Base-by-base conservation (phyloP, 2,797 vertebrate genomes). In the Coranthus polyacanthus region DNA sequence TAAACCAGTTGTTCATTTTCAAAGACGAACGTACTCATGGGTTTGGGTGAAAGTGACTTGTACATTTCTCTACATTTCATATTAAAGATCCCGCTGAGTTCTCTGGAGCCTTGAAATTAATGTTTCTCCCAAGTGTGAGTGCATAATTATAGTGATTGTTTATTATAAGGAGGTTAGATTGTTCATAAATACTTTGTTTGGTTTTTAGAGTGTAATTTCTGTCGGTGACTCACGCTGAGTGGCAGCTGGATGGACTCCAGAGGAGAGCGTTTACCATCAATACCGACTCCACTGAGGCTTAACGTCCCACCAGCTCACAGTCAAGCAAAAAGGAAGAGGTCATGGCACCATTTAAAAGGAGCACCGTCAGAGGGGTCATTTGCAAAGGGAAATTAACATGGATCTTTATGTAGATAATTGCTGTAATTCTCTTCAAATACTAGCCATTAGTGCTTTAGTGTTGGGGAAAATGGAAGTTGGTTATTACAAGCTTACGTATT, bases 381-480 rank as follows among this genome's bases (percentile, higher is more conserved):
- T 68, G 75, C 67, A 68, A 88, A 75, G 73, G 69, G 62, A 87
- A 91, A 90, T 92, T 84, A 90, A 75, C 88, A 75, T 75, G 82
- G 80, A 83, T 79, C 79, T 85, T 85, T 83, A 85, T 82, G 82
- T 79, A 42, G 81, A 88, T 93, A 92, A 94, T 94, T 92, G 93
- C 88, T 92, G 76, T 92, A 91, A 94, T 94, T 86, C 75, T 55
- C 81, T 63, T 81, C 57, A 81, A 90, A 91, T 77, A 72, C 81
- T 53, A 69, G 75, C 82, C 85, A 91, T 92, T 94, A 91, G 78
- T 55, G 84, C 69, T 70, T 68, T 68, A 78, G 75, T 53, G 68
- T 87, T 78, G 69, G 68, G 45, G 54, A 79, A 75, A 92, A 89
- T 70, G 42, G 61, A 55, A 75, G 67, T 52, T 72, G 52, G 73